Conservation (phyloP, 2,888 invertebrate species). For the Acleris literana region DNA sequence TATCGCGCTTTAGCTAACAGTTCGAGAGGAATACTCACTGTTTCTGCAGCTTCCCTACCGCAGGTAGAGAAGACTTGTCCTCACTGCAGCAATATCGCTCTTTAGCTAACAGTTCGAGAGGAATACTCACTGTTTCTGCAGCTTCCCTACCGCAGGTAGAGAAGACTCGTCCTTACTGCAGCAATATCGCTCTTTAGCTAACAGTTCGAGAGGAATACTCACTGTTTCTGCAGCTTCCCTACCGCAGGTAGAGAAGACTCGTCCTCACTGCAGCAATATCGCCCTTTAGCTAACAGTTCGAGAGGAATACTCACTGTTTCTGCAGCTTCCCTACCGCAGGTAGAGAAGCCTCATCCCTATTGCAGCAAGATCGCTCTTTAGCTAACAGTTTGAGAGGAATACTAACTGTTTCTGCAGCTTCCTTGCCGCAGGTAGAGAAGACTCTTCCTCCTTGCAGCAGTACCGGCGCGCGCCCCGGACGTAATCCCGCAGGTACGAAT, state of each 20-base stretch:
- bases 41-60: conserved; percentile 4
- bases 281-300: conserved; percentile 48
- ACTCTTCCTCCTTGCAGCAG: conserved; percentile 92
- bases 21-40: background rate
- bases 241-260: too few species aligned
- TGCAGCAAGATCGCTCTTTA: too few species aligned
- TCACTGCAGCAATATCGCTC: conserved; percentile 44
- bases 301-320: background rate
- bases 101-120: background rate
- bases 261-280: conserved; percentile 81
- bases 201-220: too few species aligned
- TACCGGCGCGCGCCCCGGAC: conserved; percentile 93
- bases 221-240: too few species aligned
- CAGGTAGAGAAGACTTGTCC: background rate
- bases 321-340: background rate
- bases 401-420: conserved; percentile 40
- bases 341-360: too few species aligned
- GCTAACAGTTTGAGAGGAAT: background rate
- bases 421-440: conserved; percentile 89
- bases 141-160: background rate
- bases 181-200: too few species aligned
- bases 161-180: too few species aligned
- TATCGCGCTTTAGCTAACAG: conserved; percentile 72
- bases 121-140: background rate
- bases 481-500: conserved; percentile 76